Evolutionary conservation across 2,888 invertebrate species (phyloP).

Genomic region (Xanthia togata): DNA sequence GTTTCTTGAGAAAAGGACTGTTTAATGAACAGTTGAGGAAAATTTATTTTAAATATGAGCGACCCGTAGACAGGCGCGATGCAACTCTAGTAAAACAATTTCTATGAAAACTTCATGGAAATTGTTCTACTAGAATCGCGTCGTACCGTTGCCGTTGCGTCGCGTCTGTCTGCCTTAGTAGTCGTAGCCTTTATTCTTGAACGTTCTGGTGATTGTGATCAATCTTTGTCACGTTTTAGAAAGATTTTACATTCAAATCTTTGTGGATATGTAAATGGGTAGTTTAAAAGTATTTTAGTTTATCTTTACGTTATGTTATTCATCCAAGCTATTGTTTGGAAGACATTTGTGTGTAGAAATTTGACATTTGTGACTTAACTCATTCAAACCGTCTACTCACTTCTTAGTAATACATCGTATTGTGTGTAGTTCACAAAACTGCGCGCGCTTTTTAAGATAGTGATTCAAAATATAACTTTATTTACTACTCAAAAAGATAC

Average conservation of each 20-base stretch:
- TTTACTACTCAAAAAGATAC: no score
- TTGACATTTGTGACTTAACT: no score
- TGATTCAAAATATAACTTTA: no score
- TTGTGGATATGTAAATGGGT: conserved; percentile 30
- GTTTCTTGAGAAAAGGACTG: conserved; percentile 35
- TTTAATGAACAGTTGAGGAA: conserved; percentile 33
- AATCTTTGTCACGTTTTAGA: conserved; percentile 48
- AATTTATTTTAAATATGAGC: conserved; percentile 57
- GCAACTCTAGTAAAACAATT: background rate
- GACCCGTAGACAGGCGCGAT: background rate
- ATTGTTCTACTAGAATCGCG: background rate
- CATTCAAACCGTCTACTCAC: no score
- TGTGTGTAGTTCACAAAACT: no score
- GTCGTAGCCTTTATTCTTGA: background rate
- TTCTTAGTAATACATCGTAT: no score
- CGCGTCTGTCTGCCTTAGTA: background rate
- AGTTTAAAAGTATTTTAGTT: conserved; percentile 21
- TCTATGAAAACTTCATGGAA: background rate
- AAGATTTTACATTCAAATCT: conserved; percentile 36
- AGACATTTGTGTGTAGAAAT: no score
- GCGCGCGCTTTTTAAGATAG: no score
- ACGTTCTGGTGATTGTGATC: conserved; percentile 32
- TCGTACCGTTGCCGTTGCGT: background rate
- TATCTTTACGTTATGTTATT: background rate
- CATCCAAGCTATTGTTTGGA: background rate